These are phyloP conservation scores for Helleia helle DNA, from an alignment of 2,888 invertebrate genomes.

Conservation along the genomic window DNA sequence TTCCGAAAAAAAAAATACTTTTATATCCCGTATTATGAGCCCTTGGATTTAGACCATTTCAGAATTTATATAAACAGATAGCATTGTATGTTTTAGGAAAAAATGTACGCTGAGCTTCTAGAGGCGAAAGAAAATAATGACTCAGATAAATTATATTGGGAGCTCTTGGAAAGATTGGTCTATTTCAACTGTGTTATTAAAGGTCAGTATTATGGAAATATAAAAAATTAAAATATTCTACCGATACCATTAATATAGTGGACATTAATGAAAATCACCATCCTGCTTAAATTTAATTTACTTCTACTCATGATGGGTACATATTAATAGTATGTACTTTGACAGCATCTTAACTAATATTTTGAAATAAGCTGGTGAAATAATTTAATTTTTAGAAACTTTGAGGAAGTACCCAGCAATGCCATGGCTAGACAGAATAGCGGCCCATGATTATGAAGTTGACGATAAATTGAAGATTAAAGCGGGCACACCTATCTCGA, in stretches of 20 bases:
- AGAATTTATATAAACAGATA: too few species aligned
- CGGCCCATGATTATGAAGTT: constrained; percentile 29
- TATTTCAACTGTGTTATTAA: constrained; percentile 35
- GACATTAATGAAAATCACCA: too few species aligned
- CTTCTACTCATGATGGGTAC: too few species aligned
- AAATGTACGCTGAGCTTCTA: constrained; percentile 30
- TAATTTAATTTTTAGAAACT: constrained; percentile 37
- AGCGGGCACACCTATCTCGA: constrained; percentile 31
- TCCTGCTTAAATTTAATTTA: too few species aligned
- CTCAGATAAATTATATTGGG: constrained; percentile 23
- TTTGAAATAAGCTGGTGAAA: too few species aligned
- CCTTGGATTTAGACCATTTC: too few species aligned
- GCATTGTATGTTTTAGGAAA: constrained; percentile 25
- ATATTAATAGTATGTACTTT: too few species aligned
- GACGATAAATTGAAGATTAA: constrained; percentile 35
- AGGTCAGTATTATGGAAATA: constrained; percentile 24
- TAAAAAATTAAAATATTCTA: neutral
- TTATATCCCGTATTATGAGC: too few species aligned
- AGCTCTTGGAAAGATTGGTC: constrained; percentile 22
- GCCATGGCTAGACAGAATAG: constrained; percentile 40
- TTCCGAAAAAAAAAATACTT: too few species aligned
- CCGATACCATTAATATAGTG: too few species aligned
- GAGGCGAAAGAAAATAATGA: constrained; percentile 28
- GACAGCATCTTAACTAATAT: too few species aligned
- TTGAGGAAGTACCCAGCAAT: constrained; percentile 39